A percentile compares a stretch with the other conserved stretches of the same genome.
phyloP scores from a whole-genome alignment of 2,888 invertebrate species.

The Leptinotarsa juncta region DNA sequence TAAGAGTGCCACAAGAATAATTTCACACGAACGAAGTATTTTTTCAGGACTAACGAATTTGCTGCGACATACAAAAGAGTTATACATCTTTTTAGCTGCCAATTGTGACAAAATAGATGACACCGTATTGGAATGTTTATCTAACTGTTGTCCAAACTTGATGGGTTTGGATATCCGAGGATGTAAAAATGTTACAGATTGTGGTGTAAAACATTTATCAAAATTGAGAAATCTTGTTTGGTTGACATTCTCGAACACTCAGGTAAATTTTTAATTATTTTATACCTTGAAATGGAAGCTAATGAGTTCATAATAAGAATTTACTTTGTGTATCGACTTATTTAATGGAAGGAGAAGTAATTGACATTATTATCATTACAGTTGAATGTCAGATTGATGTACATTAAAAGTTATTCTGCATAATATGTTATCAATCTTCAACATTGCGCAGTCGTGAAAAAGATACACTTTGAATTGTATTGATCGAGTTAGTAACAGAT shows the following conservation, averaged over 20 bases:
- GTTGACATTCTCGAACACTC: constrained; percentile 60
- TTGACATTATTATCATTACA: too few species aligned
- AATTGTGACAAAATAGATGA: constrained; percentile 67
- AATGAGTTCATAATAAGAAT: too few species aligned
- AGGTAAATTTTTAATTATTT: constrained; percentile 53
- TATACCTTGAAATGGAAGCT: not conserved
- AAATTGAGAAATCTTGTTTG: constrained; percentile 55
- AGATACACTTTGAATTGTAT: too few species aligned
- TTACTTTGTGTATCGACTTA: too few species aligned
- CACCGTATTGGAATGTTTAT: constrained; percentile 67
- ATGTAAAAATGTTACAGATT: constrained; percentile 59
- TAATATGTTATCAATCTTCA: too few species aligned
- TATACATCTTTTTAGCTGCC: constrained; percentile 54
- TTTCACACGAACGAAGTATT: not conserved
- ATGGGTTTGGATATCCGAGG: constrained; percentile 67
- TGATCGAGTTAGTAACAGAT: too few species aligned
- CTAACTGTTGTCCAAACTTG: constrained; percentile 66
- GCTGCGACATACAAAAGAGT: constrained; percentile 52
- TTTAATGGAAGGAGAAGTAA: too few species aligned
- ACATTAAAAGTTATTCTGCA: too few species aligned
- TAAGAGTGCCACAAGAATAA: too few species aligned
- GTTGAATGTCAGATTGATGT: too few species aligned
- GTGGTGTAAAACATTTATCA: constrained; percentile 53
- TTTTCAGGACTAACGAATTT: constrained; percentile 56
- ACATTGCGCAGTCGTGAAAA: too few species aligned